Conservation (phyloP, 2,113 vertebrate genomes). For the Oncorhynchus kisutch region DNA sequence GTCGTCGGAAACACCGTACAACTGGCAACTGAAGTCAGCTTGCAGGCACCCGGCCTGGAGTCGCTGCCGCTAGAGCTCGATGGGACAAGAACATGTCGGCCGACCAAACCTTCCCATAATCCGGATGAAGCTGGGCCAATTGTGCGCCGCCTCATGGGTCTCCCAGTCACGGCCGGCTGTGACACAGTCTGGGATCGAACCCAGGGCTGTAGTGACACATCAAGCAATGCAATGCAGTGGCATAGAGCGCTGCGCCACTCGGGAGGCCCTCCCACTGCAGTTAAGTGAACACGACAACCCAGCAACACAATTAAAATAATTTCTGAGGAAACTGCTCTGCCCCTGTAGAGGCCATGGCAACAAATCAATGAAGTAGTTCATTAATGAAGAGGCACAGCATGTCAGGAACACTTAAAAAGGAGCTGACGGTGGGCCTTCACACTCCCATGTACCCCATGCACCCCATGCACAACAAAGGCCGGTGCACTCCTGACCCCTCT, state of each 20-base stretch:
- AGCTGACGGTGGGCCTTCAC: constrained; percentile 51
- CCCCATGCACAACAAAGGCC: constrained; percentile 31
- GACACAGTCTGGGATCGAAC: too few species aligned
- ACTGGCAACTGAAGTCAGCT: too few species aligned
- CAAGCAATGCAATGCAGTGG: too few species aligned
- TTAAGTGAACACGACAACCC: constrained; percentile 56
- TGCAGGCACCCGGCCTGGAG: too few species aligned
- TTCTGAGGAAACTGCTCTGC: constrained; percentile 26
- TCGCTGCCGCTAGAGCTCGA: too few species aligned
- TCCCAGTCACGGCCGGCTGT: too few species aligned
- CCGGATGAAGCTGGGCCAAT: too few species aligned
- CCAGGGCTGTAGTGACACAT: too few species aligned
- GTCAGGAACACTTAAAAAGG: constrained; percentile 60
- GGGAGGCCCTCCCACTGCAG: constrained; percentile 2
- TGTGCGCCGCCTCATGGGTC: too few species aligned
- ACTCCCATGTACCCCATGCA: constrained; percentile 29
- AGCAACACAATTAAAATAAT: constrained; percentile 37
- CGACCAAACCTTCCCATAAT: too few species aligned
- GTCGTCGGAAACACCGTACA: too few species aligned
- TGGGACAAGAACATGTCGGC: too few species aligned
- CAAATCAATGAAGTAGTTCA: constrained; percentile 70
- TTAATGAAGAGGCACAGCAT: constrained; percentile 64
- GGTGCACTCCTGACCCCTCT: constrained; percentile 21
- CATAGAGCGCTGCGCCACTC: neutral
- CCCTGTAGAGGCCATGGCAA: constrained; percentile 32